Conservation (phyloP, 2,113 vertebrate species). For the Rhinoptilus africanus region DNA sequence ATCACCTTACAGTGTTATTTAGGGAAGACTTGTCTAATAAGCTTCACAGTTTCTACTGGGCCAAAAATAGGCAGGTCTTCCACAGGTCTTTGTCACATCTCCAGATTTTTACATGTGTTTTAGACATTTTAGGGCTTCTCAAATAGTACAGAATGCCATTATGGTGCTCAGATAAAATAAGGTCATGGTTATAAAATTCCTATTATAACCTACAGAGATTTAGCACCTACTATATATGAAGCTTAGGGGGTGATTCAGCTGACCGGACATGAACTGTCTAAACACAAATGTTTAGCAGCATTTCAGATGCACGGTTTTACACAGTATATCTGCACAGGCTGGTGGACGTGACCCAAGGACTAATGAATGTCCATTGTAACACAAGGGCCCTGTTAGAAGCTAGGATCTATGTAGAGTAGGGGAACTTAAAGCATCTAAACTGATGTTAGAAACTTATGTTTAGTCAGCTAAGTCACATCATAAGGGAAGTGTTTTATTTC, state of each 20-base stretch:
- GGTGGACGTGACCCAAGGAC: background rate
- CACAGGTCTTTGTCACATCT: background rate
- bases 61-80: background rate
- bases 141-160: background rate
- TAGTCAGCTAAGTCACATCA: background rate
- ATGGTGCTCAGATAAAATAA: background rate
- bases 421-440: background rate
- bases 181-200: background rate
- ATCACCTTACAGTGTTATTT: background rate
- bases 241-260: background rate
- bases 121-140: background rate
- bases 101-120: background rate
- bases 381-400: background rate
- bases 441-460: background rate
- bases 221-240: background rate
- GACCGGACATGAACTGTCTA: background rate
- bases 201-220: background rate
- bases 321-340: background rate
- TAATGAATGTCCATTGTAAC: background rate
- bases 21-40: background rate
- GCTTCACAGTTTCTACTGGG: background rate
- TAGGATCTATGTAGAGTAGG: background rate
- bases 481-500: background rate
- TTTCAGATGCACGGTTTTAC: background rate
- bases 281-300: background rate